Base-by-base conservation (phyloP, 1,140 invertebrate genomes). In the Neodiprion pinetum region DNA sequence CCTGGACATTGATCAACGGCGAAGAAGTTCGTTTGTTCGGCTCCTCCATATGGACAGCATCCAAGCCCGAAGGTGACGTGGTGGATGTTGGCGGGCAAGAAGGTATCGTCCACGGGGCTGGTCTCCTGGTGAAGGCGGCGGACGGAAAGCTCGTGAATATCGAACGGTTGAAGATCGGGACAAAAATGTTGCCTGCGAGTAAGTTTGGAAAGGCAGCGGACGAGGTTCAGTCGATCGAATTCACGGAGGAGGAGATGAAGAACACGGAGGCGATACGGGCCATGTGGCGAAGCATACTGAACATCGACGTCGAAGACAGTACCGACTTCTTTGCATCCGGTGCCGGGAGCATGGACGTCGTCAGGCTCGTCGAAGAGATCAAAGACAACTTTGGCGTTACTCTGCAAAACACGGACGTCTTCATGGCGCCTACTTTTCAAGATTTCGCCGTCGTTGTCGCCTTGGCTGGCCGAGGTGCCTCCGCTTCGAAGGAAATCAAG, bases 291-390 rank as follows among this genome's bases (percentile, higher is more conserved):
- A 91, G 92, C 8, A 98, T 99, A 80, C 88, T 99, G 0, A 94
- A 93, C 77, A 88, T 92, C 1, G 92, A 94, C 1, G 91, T 99
- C 5, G 92, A 93, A 2, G 90, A 94, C 2, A 91, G 93, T 1
- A 96, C 96, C 0, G 96, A 99, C 84, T 99, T 99, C 86, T 99
- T 99, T 86, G 93, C 92, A 11, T 93, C 91, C 61, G 87, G 98
- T 40, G 98, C 95, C 23, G 95, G 96, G 0, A 98, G 97, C 10
- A 99, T 99, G 96, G 97, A 99, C 85, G 97, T 99, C 9, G 96
- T 98, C 0, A 92, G 97, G 80, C 86, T 98, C 48, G 93, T 99
- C 0, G 98, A 99, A 88, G 97, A 99, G 89, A 90, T 98, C 0
- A 97, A 97, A 86, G 95, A 97, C 72, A 90, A 94, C 74, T 91